phyloP scores from a whole-genome alignment of 2,888 invertebrate species.

The Limulus polyphemus region DNA sequence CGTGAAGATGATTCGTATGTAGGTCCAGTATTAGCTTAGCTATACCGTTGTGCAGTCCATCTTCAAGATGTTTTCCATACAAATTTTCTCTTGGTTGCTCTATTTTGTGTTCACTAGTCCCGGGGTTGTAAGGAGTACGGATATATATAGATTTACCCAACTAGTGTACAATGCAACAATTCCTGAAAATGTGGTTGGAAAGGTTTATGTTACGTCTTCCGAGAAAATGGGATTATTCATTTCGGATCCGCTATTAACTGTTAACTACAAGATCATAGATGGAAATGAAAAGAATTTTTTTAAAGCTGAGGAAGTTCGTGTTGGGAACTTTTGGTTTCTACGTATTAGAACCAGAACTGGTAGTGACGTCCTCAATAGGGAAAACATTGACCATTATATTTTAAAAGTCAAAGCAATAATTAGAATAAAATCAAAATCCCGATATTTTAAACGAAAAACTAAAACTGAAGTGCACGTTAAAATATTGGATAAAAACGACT shows the following conservation, averaged over 20 bases:
- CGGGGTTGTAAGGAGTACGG: conserved; percentile 3
- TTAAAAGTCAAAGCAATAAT: conserved; percentile 59
- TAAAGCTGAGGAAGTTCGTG: conserved; percentile 69
- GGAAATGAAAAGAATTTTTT: conserved; percentile 84
- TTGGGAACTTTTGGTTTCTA: conserved; percentile 92
- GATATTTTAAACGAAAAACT: conserved; percentile 46
- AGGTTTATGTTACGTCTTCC: conserved; percentile 60
- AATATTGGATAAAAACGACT: conserved; percentile 74
- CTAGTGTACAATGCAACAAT: conserved; percentile 73
- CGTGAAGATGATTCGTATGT: too few relatives aligned
- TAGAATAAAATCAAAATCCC: conserved; percentile 15
- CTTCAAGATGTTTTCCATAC: too few relatives aligned
- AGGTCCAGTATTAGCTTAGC: too few relatives aligned
- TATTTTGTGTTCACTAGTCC: too few relatives aligned
- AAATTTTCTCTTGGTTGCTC: too few relatives aligned
- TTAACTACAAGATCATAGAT: conserved; percentile 72
- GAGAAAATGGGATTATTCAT: conserved; percentile 67
- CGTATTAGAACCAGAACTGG: conserved; percentile 76
- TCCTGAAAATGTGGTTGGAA: conserved; percentile 80
- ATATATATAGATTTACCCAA: conserved; percentile 53
- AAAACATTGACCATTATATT: conserved; percentile 69
- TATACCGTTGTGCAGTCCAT: too few relatives aligned
- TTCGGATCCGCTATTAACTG: conserved; percentile 35
- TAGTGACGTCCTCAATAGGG: conserved; percentile 77
- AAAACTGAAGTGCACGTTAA: conserved; percentile 57